These are phyloP conservation scores for Myotis brandtii DNA, from an alignment of 2,113 vertebrate genomes.

Conservation along the genomic window DNA sequence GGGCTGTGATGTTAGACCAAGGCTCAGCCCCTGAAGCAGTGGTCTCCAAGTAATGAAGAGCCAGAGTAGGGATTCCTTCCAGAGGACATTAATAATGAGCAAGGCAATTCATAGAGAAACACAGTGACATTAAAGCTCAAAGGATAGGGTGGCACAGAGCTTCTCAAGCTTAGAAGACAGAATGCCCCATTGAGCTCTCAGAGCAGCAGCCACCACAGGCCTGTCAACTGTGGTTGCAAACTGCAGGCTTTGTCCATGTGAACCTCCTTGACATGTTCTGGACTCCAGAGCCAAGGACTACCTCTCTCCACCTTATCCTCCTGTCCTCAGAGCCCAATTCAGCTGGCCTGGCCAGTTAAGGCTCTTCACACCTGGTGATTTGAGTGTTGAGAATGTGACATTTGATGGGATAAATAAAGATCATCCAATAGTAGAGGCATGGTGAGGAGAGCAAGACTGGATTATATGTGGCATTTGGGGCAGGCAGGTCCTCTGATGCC, in stretches of 20 bases:
- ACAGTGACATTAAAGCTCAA: background rate
- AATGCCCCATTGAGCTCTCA: background rate
- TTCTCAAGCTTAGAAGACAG: background rate
- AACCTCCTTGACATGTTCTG: background rate
- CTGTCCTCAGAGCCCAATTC: background rate
- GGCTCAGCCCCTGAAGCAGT: background rate
- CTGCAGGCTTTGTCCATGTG: background rate
- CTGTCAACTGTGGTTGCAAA: background rate
- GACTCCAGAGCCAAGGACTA: background rate
- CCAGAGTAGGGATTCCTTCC: background rate
- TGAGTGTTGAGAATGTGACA: background rate
- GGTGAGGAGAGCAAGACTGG: background rate
- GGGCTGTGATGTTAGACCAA: background rate
- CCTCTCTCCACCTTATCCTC: background rate
- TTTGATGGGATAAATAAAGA: background rate
- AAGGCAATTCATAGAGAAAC: background rate
- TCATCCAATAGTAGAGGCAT: background rate
- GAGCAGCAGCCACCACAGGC: background rate
- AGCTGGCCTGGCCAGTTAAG: background rate
- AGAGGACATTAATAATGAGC: background rate
- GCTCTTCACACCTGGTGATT: background rate
- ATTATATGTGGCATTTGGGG: background rate
- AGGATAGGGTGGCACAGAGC: background rate
- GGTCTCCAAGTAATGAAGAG: background rate
- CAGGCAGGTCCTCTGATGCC: background rate